Evolutionary conservation across 2,113 vertebrate genomes (phyloP).

Genomic region (Cebus imitator): DNA sequence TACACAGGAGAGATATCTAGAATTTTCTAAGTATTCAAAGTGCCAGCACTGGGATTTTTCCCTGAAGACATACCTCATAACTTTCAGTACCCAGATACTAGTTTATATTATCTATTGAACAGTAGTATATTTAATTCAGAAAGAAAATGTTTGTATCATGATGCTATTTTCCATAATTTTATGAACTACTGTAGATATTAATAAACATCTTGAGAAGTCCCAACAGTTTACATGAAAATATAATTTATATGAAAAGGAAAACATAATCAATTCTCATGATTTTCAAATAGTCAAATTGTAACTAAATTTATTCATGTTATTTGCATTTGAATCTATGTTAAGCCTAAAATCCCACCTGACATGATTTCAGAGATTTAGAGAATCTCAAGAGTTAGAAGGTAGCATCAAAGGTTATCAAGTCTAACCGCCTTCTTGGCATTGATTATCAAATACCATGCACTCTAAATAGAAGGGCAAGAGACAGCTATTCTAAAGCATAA

Average conservation of each 20-base stretch:
- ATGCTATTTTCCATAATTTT: background rate
- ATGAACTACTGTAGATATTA: background rate
- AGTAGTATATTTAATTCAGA: background rate
- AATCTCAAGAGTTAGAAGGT: background rate
- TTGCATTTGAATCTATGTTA: slow-evolving; percentile 52
- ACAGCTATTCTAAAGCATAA: background rate
- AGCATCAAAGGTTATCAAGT: background rate
- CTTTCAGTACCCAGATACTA: background rate
- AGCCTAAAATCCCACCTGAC: background rate
- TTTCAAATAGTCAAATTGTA: background rate
- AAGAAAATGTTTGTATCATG: background rate
- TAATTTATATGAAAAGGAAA: background rate
- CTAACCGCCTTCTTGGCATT: background rate
- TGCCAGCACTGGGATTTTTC: background rate
- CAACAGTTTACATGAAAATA: background rate
- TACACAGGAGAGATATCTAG: background rate
- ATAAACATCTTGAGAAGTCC: background rate
- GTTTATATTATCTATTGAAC: background rate
- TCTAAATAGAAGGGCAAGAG: background rate
- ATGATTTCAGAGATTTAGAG: background rate
- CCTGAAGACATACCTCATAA: background rate
- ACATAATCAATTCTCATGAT: background rate
- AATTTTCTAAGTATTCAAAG: background rate
- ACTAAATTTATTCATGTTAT: background rate
- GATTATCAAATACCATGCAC: background rate